Base-by-base conservation (phyloP, 1,140 invertebrate genomes). In the Dreissena rostriformis region DNA sequence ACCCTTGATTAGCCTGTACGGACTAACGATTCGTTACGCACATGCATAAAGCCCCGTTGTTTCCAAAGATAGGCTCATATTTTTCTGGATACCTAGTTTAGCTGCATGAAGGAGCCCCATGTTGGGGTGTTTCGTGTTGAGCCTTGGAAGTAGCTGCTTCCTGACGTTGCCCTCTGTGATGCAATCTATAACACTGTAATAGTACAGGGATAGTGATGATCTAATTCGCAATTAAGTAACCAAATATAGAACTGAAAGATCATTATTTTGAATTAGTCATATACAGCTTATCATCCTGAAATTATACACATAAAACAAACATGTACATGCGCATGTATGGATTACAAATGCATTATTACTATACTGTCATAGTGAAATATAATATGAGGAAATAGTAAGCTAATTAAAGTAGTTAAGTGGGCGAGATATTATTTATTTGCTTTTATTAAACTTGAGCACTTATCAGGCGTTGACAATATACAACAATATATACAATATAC, bases 101-200 rank as follows among this genome's bases (percentile, higher is more conserved):
- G 81, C 72, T 19, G 72, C 71, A 17, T 75, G 51, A 0, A 83
- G 55, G 17, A 83, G 65, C 2, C 61, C 81, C 17, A 49, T 6
- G 14, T 83, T 61, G 29, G 75, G 73, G 39, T 83, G 71, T 5
- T 57, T 53, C 22, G 71, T 70, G 15, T 72, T 63, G 14, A 73
- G 63, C 51, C 63, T 51, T 12, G 79, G 26, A 10, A 71, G 15
- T 5, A 81, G 70, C 67, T 71, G 68, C 70, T 63, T 81, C 24
- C 68, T 24, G 12, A 28, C 55, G 52, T 81, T 71, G 57, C 72
- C 29, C 0, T 15, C 19, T 22, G 17, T 73, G 8, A 81, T 65
- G 11, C 55, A 17, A 10, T 81, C 79, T 17, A 17, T 22, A 11
- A 72, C 39, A 53, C 79, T 81, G 53, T 26, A 81, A 79, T 39